Conservation (phyloP, 2,113 vertebrate genomes). For the Zosterops japonicus region DNA sequence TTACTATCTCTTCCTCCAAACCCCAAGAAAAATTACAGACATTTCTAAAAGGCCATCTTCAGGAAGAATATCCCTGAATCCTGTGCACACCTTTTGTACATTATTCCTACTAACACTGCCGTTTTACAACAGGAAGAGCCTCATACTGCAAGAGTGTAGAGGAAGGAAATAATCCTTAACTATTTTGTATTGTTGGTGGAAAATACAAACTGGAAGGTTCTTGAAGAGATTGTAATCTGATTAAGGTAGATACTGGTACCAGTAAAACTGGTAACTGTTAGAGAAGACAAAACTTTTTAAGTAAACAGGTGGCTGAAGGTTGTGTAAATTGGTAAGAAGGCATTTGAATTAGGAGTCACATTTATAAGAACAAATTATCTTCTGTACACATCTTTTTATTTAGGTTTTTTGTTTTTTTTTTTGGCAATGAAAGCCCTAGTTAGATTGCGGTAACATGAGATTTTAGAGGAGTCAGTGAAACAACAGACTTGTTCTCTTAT, state of each 20-base stretch:
- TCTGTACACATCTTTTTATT: not conserved
- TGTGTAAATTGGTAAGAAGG: not conserved
- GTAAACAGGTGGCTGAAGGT: not conserved
- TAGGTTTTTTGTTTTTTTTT: not conserved
- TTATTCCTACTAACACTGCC: not conserved
- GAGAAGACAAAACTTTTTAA: not conserved
- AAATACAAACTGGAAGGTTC: not conserved
- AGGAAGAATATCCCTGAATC: not conserved
- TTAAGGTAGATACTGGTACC: not conserved
- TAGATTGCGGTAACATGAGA: not conserved
- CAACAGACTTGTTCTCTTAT: not conserved
- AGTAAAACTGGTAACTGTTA: not conserved
- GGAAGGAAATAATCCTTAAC: not conserved
- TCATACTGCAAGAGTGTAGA: not conserved
- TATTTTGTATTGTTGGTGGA: not conserved
- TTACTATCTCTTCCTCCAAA: not conserved
- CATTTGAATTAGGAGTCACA: not conserved
- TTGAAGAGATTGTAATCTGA: not conserved
- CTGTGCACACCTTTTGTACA: accelerated
- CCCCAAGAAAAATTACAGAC: not conserved
- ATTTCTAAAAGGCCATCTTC: not conserved
- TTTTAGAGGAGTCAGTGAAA: not conserved
- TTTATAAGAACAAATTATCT: not conserved
- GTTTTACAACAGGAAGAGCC: not conserved
- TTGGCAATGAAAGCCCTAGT: not conserved